Evolutionary conservation across 2,888 invertebrate genomes (phyloP).

Genomic region (Loripinus fragilis): DNA sequence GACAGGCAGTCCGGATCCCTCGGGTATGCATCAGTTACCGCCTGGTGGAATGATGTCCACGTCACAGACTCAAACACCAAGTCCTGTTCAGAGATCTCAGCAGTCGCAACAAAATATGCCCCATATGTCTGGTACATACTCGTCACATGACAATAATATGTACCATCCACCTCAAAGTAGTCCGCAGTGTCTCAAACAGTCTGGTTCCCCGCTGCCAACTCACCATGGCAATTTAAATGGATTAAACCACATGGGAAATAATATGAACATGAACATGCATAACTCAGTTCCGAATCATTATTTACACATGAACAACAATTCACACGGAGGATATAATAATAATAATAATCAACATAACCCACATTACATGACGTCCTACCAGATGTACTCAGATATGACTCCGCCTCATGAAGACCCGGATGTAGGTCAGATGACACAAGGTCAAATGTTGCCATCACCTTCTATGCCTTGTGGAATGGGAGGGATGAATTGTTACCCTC

Average conservation of each 20-base stretch:
- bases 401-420: conserved; percentile 62
- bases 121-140: conserved; percentile 49
- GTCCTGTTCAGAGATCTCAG: conserved; percentile 57
- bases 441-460: conserved; percentile 65
- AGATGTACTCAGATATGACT: conserved; percentile 67
- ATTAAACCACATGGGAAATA: conserved; percentile 51
- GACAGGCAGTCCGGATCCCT: conserved; percentile 54
- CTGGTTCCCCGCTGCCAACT: conserved; percentile 59
- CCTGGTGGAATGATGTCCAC: conserved; percentile 46
- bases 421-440: conserved; percentile 63
- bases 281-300: conserved; percentile 56
- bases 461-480: conserved; percentile 72
- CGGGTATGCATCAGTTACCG: conserved; percentile 47
- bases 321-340: conserved; percentile 33
- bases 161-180: conserved; percentile 57
- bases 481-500: conserved; percentile 69
- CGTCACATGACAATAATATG: conserved; percentile 46
- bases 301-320: conserved; percentile 58
- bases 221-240: conserved; percentile 48
- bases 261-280: conserved; percentile 61
- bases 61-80: conserved; percentile 51
- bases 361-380: conserved; percentile 66
- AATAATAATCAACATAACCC: conserved; percentile 48
- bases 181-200: conserved; percentile 59
- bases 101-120: conserved; percentile 40